Base-by-base conservation (phyloP, 1,140 invertebrate species). In the Campoletis sonorensis region DNA sequence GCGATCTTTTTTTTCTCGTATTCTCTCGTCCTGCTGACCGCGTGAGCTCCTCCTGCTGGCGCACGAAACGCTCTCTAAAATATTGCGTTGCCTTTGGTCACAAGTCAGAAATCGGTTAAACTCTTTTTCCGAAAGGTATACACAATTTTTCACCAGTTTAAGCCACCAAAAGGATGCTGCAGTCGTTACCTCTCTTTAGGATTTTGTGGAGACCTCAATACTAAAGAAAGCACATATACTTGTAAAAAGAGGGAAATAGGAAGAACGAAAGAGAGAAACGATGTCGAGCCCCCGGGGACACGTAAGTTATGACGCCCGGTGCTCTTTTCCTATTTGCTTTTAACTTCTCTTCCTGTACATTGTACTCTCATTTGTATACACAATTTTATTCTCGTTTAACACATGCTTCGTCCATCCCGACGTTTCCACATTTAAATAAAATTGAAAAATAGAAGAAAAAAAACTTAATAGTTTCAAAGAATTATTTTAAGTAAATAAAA, bases 91-190 rank as follows among this genome's bases (percentile, higher is more conserved):
- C 13, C 70, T 27, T 64, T 23, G 61, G 61, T 27, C 70, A 72
- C 70, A 27, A 64, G 61, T 64, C 70, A 72, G 40, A 40, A 72
- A 40, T 72, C 70, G 70, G 40, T 49, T 72, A 26, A 72, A 72
- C 70, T 72, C 40, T 72, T 70, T 72, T 49, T 23, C 26, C 16
- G 16, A n/a, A 40, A 61, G 58, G 58, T 61, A 61, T 61, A 61
- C 21, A 23, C 21, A 61, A 61, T 61, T 71, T 37, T 40, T 15
- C 21, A 40, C 45, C 61, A 64, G 21, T 49, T 10, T 23, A 26
- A 64, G 10, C 37, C 21, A 49, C 68, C 13, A 72, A 15, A 72
- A 72, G 23, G 70, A 72, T 72, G 70, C 70, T 72, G 70, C 4
- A 49, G 23, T 49, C 37, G 70, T 72, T 72, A 49, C 40, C 40